Evolutionary conservation across 2,888 invertebrate genomes (phyloP), one percentile per base, ranked within the genome.

Genomic region (Stomorhina lunata): DNA sequence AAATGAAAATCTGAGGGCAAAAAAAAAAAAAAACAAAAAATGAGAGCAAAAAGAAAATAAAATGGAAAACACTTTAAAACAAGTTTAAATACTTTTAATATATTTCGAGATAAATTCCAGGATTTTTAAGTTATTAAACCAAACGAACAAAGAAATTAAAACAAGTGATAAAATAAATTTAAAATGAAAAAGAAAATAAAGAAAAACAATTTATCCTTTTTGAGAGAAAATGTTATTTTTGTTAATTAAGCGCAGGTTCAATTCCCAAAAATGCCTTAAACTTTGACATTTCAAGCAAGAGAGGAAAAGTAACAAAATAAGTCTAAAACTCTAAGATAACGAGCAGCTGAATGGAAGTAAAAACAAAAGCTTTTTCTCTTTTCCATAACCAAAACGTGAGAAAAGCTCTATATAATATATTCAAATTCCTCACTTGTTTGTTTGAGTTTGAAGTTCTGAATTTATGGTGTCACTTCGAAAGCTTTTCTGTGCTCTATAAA

Each of bases 261-360:
- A 22, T 37, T 45, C 45, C 2, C 2, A 9, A 32, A 27, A 55
- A 17, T 40, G 34, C 15, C 7, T 53, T 78, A 45, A 78, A 72
- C 61, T 81, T 78, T 81, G 72, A 27, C 78, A 81, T 78, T 78
- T 66, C 17, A 17, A 27, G 2, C 17, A 17, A 53, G 20, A 63
- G 27, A 37, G 10, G 9, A 12, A 17, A 15, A 40, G 2, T 2
- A 6, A 32, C 10, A 55, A 20, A 9, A 20, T n/a, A 20, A 17
- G 22, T 4, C 20, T 4, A 40, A 43, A 4, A 20, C 9, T 4
- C 9, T 61, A 1, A 20, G 0, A 17, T 15, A 4, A 0, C 4
- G 17, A 34, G 10, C 12, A 32, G 82, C 82, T 82, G 82, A 82
- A 82, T 82, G 79, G 79, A 80, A 59, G 40, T 22, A 6, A 29